A percentile compares a stretch with the other conserved stretches of the same genome.
Conservation (phyloP, 1,140 invertebrate genomes). For the Brachionus sp. region DNA sequence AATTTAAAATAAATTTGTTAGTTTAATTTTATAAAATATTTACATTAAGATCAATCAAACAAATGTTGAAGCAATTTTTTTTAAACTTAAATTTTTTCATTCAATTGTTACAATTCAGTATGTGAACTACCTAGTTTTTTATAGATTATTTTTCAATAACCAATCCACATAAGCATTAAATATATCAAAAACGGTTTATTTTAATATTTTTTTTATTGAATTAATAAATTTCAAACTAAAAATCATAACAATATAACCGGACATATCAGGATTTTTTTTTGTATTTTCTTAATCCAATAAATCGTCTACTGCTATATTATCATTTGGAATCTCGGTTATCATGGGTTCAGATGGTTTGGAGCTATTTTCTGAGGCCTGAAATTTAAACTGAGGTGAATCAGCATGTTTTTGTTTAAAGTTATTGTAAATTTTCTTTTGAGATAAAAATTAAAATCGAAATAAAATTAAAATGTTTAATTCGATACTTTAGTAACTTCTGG, state of each 20-base stretch:
- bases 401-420: constrained; percentile 3
- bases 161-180: background rate
- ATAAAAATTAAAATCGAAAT: background rate
- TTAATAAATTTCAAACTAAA: background rate
- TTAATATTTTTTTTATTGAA: background rate
- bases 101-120: too few species aligned
- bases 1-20: too few species aligned
- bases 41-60: too few species aligned
- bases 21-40: too few species aligned
- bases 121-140: too few species aligned
- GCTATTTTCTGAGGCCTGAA: background rate
- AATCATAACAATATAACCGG: background rate
- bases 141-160: too few species aligned
- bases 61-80: too few species aligned
- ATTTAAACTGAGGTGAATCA: background rate
- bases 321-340: constrained; percentile 23
- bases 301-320: constrained; percentile 38
- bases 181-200: background rate
- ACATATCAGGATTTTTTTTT: background rate
- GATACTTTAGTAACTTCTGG: constrained; percentile 30
- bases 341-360: background rate
- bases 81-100: too few species aligned
- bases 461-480: background rate
- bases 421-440: constrained; percentile 23
- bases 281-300: constrained; percentile 27